These are phyloP conservation scores for Aspidoscelis tigris DNA, from an alignment of 2,113 vertebrate genomes.

Conservation along the genomic window DNA sequence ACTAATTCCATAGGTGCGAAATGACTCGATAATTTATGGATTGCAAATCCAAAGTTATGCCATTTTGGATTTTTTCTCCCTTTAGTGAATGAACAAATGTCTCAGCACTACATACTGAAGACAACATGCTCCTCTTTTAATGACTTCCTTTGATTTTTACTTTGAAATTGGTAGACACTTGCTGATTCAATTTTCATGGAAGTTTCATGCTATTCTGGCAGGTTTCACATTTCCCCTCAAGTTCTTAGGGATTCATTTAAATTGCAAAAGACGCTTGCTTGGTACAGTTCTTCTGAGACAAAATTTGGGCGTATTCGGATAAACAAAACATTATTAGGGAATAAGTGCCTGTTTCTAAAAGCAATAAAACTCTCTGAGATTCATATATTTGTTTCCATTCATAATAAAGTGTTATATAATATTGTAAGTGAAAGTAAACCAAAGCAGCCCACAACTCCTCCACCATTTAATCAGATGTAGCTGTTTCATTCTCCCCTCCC, in stretches of 20 bases:
- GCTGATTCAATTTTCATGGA: constrained; percentile 37
- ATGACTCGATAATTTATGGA: constrained; percentile 80
- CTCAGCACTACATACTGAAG: constrained; percentile 65
- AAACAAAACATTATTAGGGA: constrained; percentile 37
- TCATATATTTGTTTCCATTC: not conserved
- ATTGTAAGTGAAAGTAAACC: not conserved
- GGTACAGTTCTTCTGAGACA: constrained; percentile 54
- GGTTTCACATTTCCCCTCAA: constrained; percentile 60
- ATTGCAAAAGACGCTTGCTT: constrained; percentile 34
- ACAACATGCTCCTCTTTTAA: constrained; percentile 68
- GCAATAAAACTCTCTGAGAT: not conserved
- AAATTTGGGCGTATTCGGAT: constrained; percentile 46
- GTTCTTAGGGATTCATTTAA: constrained; percentile 57
- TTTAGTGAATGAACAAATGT: constrained; percentile 69
- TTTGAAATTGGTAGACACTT: constrained; percentile 54
- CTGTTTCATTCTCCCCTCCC: not conserved
- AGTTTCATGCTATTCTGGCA: constrained; percentile 54
- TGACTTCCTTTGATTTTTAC: constrained; percentile 63
- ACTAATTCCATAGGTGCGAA: constrained; percentile 78
- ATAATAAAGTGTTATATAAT: constrained; percentile 33
- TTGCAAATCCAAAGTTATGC: constrained; percentile 75
- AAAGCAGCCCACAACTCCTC: not conserved
- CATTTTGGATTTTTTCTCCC: constrained; percentile 37
- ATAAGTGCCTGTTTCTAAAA: constrained; percentile 36
- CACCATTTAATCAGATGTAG: not conserved